Base-by-base conservation (phyloP, 2,888 invertebrate genomes). In the Pollenia angustigena region DNA sequence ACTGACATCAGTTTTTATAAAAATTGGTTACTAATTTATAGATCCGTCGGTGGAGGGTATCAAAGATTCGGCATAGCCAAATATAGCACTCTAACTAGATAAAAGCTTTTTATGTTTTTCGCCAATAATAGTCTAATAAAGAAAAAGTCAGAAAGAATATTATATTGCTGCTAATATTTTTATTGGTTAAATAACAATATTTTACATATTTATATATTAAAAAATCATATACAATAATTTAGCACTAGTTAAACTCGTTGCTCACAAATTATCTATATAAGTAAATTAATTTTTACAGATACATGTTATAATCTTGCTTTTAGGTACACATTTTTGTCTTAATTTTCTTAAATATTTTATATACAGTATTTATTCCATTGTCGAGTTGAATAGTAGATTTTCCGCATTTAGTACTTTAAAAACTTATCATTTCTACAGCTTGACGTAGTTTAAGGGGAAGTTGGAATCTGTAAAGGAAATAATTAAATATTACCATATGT, bases 281-380 rank as follows among this genome's bases (percentile, higher is more conserved):
- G 42, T 18, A 42, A 62, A 10, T 72, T 23, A 56, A 68, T 76
- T 71, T 8, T 18, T 79, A 54, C 40, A 54, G 9, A 68, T 62
- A 68, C 14, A 23, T 50, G 42, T 64, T 72, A 54, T 79, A 62
- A 76, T 66, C 66, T 83, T 82, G 84, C 78, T 85, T 84, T 87
- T 83, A 87, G 83, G 80, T 87, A 87, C 87, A 80, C 83, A 62
- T 82, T 78, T 74, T 68, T 68, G 2, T 75, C 6, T 48, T 46
- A 32, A 3, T 46, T 50, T 82, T 56, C 40, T 40, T 7, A n/a
- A 60, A 71, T 52, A 76, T 48, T 23, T 52, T 82, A 79, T 81
- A 16, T 84, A 87, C 68, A 86, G 23, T 68, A 40, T 80, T 72
- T 80, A 16, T 44, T 40, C 8, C 80, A 72, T 81, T 66, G 18